Conservation (phyloP, 2,113 vertebrate genomes). For the Sander vitreus region DNA sequence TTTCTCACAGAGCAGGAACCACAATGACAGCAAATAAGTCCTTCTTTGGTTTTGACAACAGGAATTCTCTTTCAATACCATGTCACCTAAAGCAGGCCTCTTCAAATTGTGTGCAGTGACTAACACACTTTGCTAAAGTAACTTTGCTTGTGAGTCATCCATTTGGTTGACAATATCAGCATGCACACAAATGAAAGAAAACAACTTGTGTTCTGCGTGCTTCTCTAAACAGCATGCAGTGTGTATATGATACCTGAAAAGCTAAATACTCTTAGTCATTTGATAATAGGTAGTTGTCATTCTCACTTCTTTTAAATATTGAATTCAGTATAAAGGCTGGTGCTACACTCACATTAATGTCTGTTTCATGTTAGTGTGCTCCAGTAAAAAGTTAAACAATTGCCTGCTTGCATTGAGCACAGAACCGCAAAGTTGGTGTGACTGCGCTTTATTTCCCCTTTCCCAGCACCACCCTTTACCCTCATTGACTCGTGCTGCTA, state of each 20-base stretch:
- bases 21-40: slow-evolving; percentile 23
- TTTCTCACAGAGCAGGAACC: slow-evolving; percentile 69
- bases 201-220: not conserved
- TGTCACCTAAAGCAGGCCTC: not conserved
- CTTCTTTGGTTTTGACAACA: slow-evolving; percentile 10
- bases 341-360: not conserved
- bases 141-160: slow-evolving; percentile 6
- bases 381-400: not conserved
- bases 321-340: not conserved
- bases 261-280: not conserved
- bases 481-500: slow-evolving; percentile 5
- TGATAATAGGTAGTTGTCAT: not conserved
- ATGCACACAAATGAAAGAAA: slow-evolving; percentile 3
- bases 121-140: not conserved
- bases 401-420: not conserved
- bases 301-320: not conserved
- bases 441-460: not conserved
- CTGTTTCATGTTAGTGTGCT: not conserved
- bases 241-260: not conserved
- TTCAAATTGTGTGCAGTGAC: not conserved
- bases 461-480: slow-evolving; percentile 3
- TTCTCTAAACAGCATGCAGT: not conserved
- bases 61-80: not conserved
- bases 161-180: not conserved
- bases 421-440: not conserved